Evolutionary conservation across 2,113 vertebrate species (phyloP).

Genomic region (Oncorhynchus kisutch): DNA sequence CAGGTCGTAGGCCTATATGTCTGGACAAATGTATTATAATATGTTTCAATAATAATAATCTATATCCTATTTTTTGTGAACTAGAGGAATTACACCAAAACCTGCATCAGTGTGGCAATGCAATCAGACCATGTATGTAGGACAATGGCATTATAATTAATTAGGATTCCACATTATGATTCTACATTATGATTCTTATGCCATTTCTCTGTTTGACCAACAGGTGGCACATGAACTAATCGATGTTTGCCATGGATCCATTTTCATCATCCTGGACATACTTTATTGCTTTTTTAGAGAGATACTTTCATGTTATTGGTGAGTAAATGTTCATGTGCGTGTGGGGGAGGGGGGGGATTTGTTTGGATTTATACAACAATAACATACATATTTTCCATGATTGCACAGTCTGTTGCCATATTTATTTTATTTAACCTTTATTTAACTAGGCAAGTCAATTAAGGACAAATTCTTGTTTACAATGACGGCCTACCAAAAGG

Average conservation of each 20-base stretch:
- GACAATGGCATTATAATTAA: not conserved
- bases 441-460: too few relatives aligned
- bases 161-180: not conserved
- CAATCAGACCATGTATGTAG: not conserved
- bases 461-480: too few relatives aligned
- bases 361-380: not conserved
- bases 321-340: not conserved
- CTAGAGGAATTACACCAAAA: not conserved
- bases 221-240: constrained; percentile 22
- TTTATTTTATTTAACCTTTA: not conserved
- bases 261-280: not conserved
- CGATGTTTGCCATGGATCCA: not conserved
- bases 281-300: not conserved
- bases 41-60: too few relatives aligned
- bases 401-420: not conserved
- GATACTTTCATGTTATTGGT: not conserved
- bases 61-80: not conserved
- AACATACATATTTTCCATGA: not conserved
- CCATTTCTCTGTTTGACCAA: constrained; percentile 7
- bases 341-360: not conserved
- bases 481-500: too few relatives aligned
- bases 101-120: not conserved
- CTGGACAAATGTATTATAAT: too few relatives aligned
- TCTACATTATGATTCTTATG: not conserved
- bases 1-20: too few relatives aligned